Base-by-base conservation (phyloP, 2,888 invertebrate species). In the Amblyteles armatorius region DNA sequence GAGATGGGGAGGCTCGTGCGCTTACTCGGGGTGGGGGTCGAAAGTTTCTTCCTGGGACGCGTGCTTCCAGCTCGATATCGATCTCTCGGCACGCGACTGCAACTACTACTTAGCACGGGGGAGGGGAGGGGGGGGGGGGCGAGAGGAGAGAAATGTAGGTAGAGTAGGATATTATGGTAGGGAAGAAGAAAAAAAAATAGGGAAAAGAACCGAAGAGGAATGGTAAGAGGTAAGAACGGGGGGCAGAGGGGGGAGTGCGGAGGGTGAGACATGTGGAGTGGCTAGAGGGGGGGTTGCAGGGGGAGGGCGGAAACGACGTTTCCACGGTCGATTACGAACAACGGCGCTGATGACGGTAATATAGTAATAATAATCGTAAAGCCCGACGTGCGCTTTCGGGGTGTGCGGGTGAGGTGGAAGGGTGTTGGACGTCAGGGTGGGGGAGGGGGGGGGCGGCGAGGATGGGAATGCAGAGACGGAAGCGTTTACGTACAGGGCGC, bases 281-380 rank as follows among this genome's bases (percentile, higher is more conserved):
- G 50, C 69, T 19, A 4, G 29, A 29, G 36, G 22, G 9, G 71
- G 79, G 26, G 60, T 69, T 48, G 57, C 33, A 60, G 57, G n/a
- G 33, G 6, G 26, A 69, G 50, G 65, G 71, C 57, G 69, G 78
- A 84, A 84, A 44, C 69, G 74, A 74, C 76, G 76, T 79, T 85
- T 79, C 82, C 67, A 76, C 85, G 82, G 76, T 82, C 85, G 85
- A 82, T 85, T 85, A 82, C 82, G 79, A 79, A 72, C 79, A 82
- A 76, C 85, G 76, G 82, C 55, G 74, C 82, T 79, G 85, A 82
- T 85, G 85, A 82, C 74, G 81, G 84, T 84, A 84, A 85, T 85
- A 82, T 68, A 85, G 85, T 79, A 82, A 85, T 85, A 85, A 85
- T 82, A 76, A 85, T 79, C 76, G 82, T 74, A 69, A 60, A 57